Evolutionary conservation across 2,113 vertebrate genomes (phyloP).

Genomic region (Crotalus tigris): DNA sequence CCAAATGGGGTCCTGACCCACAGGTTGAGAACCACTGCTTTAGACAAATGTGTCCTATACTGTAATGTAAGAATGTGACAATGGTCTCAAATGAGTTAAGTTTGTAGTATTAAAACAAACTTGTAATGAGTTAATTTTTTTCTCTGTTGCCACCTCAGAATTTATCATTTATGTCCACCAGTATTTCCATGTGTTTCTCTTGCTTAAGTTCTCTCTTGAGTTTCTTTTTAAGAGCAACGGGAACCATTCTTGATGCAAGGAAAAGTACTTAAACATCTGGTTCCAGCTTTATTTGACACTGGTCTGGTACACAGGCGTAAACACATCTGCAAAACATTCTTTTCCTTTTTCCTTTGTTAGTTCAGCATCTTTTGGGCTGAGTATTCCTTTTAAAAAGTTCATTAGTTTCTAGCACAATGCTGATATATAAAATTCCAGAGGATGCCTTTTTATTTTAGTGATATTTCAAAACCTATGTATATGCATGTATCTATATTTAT

Average conservation of each 20-base stretch:
- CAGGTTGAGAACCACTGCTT: neutral
- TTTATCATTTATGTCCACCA: neutral
- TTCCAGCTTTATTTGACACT: neutral
- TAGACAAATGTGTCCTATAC: neutral
- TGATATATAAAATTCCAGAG: neutral
- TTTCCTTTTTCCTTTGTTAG: neutral
- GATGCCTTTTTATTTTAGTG: neutral
- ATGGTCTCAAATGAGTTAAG: neutral
- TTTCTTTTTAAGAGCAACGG: neutral
- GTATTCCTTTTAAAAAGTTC: neutral
- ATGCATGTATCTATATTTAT: neutral
- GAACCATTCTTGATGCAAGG: neutral
- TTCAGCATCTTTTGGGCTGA: neutral
- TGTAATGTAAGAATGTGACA: neutral
- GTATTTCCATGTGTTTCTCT: neutral
- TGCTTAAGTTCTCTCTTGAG: neutral
- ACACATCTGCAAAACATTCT: conserved; percentile 5
- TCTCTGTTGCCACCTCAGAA: neutral
- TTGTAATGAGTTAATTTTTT: neutral
- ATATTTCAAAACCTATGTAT: neutral
- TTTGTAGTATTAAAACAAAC: neutral
- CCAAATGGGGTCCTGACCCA: no score
- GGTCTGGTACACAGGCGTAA: neutral
- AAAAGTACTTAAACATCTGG: neutral
- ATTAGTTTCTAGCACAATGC: neutral